Conservation (phyloP, 2,113 vertebrate genomes). For the Rhagologus leucostigma region DNA sequence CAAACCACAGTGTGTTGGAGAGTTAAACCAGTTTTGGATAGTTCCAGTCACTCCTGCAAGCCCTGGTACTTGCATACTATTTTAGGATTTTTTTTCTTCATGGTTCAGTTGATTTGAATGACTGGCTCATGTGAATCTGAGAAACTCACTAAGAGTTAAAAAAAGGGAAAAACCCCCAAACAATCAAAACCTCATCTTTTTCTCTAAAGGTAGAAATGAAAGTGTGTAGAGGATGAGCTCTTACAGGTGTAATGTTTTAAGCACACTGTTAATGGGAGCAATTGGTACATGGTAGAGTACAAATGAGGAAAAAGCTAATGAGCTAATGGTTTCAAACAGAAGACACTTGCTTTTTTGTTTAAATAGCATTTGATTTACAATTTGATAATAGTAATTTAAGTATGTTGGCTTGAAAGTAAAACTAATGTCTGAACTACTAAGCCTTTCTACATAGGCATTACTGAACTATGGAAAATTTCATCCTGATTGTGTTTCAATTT, state of each 20-base stretch:
- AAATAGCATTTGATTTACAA: neutral
- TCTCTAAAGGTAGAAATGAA: neutral
- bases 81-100: neutral
- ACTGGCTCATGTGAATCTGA: neutral
- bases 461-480: neutral
- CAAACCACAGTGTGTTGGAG: neutral
- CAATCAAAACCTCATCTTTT: neutral
- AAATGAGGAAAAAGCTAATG: neutral
- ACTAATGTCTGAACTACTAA: neutral
- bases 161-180: accelerated
- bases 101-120: neutral
- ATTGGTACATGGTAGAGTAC: accelerated
- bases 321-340: neutral
- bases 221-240: neutral
- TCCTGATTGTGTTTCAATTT: neutral
- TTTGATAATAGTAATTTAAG: neutral
- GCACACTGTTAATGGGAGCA: neutral
- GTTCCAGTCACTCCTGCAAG: neutral
- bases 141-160: neutral
- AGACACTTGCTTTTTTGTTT: neutral
- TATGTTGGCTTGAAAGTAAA: neutral
- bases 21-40: neutral
- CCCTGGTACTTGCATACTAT: neutral
- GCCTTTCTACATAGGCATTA: neutral
- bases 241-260: neutral